These are phyloP conservation scores for Thunnus maccoyii DNA, from an alignment of 2,113 vertebrate genomes.

Conservation along the genomic window DNA sequence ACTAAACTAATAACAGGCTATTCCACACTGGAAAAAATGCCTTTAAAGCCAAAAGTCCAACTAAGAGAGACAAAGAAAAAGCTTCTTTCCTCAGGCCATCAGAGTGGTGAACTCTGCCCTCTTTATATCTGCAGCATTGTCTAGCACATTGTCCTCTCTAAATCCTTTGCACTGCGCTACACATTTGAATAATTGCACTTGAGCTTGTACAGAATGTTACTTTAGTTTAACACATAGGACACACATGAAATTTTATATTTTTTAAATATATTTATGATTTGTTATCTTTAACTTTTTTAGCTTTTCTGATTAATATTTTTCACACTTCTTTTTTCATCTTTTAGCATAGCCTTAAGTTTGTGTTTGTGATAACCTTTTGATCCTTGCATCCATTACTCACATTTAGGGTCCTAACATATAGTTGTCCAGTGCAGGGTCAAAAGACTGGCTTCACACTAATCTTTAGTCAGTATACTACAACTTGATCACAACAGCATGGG, in stretches of 20 bases:
- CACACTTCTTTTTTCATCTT: not conserved
- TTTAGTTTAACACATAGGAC: too few species aligned
- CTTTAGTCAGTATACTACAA: constrained; percentile 21
- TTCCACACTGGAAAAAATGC: too few species aligned
- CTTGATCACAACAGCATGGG: constrained; percentile 2
- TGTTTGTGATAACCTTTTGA: not conserved
- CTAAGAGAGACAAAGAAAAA: constrained; percentile 14
- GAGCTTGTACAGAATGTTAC: not conserved
- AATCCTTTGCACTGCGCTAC: too few species aligned
- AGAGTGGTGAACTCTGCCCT: not conserved
- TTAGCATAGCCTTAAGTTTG: not conserved
- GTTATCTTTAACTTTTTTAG: not conserved
- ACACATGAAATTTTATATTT: too few species aligned
- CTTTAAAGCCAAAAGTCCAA: constrained; percentile 17
- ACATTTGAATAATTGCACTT: not conserved
- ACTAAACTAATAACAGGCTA: not conserved
- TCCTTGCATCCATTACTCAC: not conserved
- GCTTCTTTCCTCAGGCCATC: not conserved
- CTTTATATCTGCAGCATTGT: not conserved
- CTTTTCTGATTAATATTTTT: not conserved
- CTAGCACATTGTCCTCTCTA: too few species aligned
- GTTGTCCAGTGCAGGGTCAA: not conserved
- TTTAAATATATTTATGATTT: too few species aligned
- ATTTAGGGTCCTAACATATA: not conserved
- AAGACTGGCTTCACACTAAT: constrained; percentile 5